Base-by-base conservation (phyloP, 2,797 vertebrate genomes). In the Botia almorhae region DNA sequence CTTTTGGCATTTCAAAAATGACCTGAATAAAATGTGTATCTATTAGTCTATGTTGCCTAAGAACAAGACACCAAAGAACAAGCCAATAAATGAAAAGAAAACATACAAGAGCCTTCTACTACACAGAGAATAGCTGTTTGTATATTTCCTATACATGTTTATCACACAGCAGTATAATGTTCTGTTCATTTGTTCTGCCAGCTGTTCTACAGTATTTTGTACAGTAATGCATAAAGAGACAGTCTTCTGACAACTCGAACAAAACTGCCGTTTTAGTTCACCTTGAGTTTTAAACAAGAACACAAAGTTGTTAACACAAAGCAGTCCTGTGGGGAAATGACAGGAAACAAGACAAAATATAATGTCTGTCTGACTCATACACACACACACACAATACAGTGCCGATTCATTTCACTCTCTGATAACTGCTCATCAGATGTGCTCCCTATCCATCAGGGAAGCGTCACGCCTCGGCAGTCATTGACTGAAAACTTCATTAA, bases 371-470 rank as follows among this genome's bases (percentile, higher is more conserved):
- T 71, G 21, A 71, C 63, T 48, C 56, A 63, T 17, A 17, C 61
- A 76, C 60, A 68, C 63, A 68, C 36, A 68, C 56, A 17, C 69
- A 76, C 72, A 51, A 55, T 7, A 43, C 10, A 58, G 29, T 33
- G 26, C 36, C 26, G 50, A 14, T 76, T 84, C 50, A 48, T 76
- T 82, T 82, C 11, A 58, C 48, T 69, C 68, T 60, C 61, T 61
- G 46, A 75, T 83, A 72, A 76, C 17, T 55, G 55, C 77, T 51
- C 51, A 82, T 65, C 56, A 70, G 46, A 80, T 74, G 75, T 68
- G 74, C 65, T 79, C 71, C 74, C 53, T 53, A 78, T 75, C 75
- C 48, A 69, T 81, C 33, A 75, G 48, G 48, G 56, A 76, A 76
- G 69, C 51, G 19, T 39, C 13, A 33, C 16, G 69, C 55, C 48